Evolutionary conservation across 2,797 vertebrate species (phyloP), one percentile per base, ranked within the genome.

Genomic region (Clarias pachynema): DNA sequence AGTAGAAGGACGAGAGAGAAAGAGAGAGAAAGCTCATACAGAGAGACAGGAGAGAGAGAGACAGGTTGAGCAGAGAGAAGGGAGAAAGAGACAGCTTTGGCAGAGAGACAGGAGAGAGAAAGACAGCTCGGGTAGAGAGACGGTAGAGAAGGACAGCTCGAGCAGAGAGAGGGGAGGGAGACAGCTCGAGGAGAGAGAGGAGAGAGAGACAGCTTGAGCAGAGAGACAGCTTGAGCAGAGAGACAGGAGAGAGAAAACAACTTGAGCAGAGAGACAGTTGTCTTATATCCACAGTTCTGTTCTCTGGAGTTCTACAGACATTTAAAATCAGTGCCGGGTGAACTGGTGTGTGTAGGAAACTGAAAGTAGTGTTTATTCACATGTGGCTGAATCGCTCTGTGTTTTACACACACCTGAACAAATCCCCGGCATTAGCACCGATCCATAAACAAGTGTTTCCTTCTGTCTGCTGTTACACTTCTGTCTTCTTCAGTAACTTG

Each of bases 351-450:
- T 56, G 44, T 74, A n/a, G 40, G 3, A 72, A n/a, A 49, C 37
- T 15, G 22, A 72, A 49, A 44, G 22, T n/a, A 7, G 14, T 74
- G 72, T 74, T 53, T 74, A 56, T 56, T 53, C 16, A 18, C 14
- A 5, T 49, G 40, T 56, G 37, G 15, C 83, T 68, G 65, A 68
- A 57, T 49, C 10, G 20, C 59, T 31, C 49, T 0, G 3, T 10
- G 26, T 57, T 73, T 75, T 75, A 3, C 56, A 75, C 26, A 8
- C 44, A 53, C 6, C 15, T 26, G 91, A 81, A 81, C 91, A 93
- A 93, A 93, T 91, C 88, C 74, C 88, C 69, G 85, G 82, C 87
- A 87, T 93, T 91, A 85, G 40, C 65, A 84, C 60, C 66, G 69
- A 81, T 18, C 88, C 85, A 81, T 83, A 86, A 91, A 90, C 91